Percentiles rank a stretch among this genome's conserved stretches.
phyloP scores from a whole-genome alignment of 1,140 invertebrate genomes.

The Antheraea mylitta region DNA sequence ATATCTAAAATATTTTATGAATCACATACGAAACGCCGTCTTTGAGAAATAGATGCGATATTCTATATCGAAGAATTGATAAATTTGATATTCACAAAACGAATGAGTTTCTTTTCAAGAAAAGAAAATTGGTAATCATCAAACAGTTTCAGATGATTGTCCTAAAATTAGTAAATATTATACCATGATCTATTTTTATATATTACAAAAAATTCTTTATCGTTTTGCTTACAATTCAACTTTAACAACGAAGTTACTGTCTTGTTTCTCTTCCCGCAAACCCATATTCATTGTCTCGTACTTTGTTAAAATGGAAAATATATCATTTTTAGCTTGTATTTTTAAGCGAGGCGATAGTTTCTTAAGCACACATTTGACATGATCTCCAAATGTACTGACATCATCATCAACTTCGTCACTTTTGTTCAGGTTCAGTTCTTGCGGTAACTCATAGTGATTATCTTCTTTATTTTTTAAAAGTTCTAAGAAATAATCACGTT shows the following conservation, averaged over 20 bases:
- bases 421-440: neutral
- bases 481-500: neutral
- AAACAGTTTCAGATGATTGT: too few relatives aligned
- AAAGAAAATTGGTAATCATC: too few relatives aligned
- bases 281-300: slow-evolving; percentile 4
- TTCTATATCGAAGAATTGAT: too few relatives aligned
- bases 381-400: neutral
- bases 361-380: neutral
- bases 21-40: too few relatives aligned
- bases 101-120: too few relatives aligned
- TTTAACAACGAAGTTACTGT: neutral
- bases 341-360: slow-evolving; percentile 6
- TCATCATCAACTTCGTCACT: neutral
- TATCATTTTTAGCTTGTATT: slow-evolving; percentile 5
- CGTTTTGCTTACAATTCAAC: neutral
- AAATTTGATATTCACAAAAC: too few relatives aligned
- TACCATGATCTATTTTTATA: too few relatives aligned
- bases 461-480: slow-evolving; percentile 3
- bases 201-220: neutral
- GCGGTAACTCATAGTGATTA: neutral
- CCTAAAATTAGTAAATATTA: too few relatives aligned
- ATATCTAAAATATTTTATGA: too few relatives aligned
- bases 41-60: too few relatives aligned
- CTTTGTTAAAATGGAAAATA: neutral
- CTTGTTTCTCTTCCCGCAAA: neutral